A percentile compares a stretch with the other conserved stretches of the same genome.
Conservation (phyloP, 2,797 vertebrate species). For the Xenentodon cancila region DNA sequence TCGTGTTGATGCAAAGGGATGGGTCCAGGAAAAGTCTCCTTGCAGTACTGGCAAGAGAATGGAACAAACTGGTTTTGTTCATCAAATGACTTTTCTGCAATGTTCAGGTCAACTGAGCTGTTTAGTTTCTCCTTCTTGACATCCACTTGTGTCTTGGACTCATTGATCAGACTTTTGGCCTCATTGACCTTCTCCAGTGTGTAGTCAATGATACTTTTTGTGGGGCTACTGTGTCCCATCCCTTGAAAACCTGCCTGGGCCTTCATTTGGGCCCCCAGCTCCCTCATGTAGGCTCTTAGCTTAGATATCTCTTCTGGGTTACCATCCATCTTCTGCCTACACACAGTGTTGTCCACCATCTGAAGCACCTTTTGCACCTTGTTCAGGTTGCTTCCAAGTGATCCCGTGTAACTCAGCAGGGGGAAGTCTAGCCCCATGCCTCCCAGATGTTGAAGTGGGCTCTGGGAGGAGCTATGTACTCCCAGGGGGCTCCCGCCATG, state of each 20-base stretch:
- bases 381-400: constrained; percentile 89
- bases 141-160: constrained; percentile 89
- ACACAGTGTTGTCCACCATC: constrained; percentile 96
- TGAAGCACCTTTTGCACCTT: constrained; percentile 97
- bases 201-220: constrained; percentile 95
- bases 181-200: constrained; percentile 96
- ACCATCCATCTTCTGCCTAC: constrained; percentile 92
- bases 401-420: constrained; percentile 83
- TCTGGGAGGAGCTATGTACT: constrained; percentile 89
- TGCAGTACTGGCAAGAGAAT: constrained; percentile 97
- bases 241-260: constrained; percentile 87
- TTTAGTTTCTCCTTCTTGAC: constrained; percentile 90
- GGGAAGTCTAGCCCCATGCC: constrained; percentile 88
- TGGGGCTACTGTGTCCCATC: constrained; percentile 89
- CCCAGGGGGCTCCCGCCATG: constrained; percentile 88
- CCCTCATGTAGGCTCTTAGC: constrained; percentile 95
- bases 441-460: constrained; percentile 90
- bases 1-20: constrained; percentile 98
- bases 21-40: constrained; percentile 93
- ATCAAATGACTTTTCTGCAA: constrained; percentile 88
- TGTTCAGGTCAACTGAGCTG: constrained; percentile 84
- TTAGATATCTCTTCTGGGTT: constrained; percentile 93
- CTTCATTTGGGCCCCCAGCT: constrained; percentile 90
- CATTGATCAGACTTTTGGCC: constrained; percentile 92
- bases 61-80: constrained; percentile 87